Percentiles rank a stretch among this genome's conserved stretches.
Conservation (phyloP, 2,797 vertebrate genomes). For the Tokudaia muenninki region DNA sequence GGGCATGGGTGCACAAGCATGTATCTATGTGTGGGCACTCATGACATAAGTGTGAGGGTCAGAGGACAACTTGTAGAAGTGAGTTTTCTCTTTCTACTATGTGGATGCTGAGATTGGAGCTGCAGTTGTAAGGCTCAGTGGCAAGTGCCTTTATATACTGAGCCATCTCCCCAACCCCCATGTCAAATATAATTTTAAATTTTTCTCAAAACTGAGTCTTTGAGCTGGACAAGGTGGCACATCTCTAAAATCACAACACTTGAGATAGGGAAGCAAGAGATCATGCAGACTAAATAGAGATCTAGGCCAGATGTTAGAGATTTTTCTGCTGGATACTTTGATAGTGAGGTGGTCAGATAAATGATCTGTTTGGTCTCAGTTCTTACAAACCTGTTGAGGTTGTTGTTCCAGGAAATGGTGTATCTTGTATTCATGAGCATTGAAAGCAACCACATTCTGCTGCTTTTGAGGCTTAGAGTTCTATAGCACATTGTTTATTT, state of each 20-base stretch:
- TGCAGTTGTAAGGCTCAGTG: not conserved
- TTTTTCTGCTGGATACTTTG: not conserved
- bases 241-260: not conserved
- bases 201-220: not conserved
- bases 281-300: not conserved
- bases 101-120: not conserved
- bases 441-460: not conserved
- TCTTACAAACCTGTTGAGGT: not conserved
- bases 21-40: not conserved
- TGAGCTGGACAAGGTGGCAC: not conserved
- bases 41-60: not conserved
- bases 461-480: not conserved
- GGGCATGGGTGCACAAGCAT: not conserved
- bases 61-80: not conserved
- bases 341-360: not conserved
- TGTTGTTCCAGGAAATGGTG: not conserved
- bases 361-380: not conserved
- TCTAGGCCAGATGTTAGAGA: not conserved
- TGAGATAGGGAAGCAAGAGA: not conserved
- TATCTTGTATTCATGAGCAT: not conserved
- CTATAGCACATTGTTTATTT: not conserved
- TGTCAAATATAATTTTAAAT: not conserved
- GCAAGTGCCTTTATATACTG: not conserved
- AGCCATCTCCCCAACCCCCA: too few species aligned
- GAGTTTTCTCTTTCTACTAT: not conserved